Percentiles rank a stretch among this genome's conserved stretches.
Conservation (phyloP, 2,888 invertebrate genomes). For the Latrodectus hesperus region DNA sequence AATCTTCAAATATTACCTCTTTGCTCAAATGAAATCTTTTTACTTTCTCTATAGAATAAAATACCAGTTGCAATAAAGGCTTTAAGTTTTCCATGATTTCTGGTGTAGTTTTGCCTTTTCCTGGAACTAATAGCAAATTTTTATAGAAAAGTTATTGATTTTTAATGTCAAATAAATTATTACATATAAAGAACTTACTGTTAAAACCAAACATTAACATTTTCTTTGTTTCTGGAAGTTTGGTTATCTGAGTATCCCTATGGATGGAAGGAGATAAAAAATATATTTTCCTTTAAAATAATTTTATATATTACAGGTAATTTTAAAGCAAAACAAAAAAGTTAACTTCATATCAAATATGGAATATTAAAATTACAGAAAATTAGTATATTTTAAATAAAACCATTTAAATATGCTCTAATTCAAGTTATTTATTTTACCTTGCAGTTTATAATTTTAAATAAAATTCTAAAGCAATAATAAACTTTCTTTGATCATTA, state of each 20-base stretch:
- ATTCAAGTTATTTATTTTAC: too few species aligned
- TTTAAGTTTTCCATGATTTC: conserved; percentile 83
- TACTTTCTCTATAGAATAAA: conserved; percentile 94
- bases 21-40: conserved; percentile 89
- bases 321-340: conserved; percentile 9
- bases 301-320: too few species aligned
- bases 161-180: background rate
- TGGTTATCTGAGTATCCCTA: conserved; percentile 79
- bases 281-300: too few species aligned
- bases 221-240: conserved; percentile 84
- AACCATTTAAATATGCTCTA: too few species aligned
- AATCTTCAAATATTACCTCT: conserved; percentile 80
- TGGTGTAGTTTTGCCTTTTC: conserved; percentile 73
- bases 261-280: conserved; percentile 48
- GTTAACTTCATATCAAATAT: background rate
- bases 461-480: too few species aligned
- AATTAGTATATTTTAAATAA: too few species aligned
- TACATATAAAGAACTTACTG: conserved; percentile 71
- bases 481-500: too few species aligned
- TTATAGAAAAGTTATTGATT: background rate
- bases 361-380: too few species aligned
- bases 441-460: too few species aligned
- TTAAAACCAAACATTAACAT: conserved; percentile 89
- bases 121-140: conserved; percentile 73
- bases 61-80: conserved; percentile 89